phyloP scores from a whole-genome alignment of 2,113 vertebrate genomes.

The Engraulis encrasicolus region DNA sequence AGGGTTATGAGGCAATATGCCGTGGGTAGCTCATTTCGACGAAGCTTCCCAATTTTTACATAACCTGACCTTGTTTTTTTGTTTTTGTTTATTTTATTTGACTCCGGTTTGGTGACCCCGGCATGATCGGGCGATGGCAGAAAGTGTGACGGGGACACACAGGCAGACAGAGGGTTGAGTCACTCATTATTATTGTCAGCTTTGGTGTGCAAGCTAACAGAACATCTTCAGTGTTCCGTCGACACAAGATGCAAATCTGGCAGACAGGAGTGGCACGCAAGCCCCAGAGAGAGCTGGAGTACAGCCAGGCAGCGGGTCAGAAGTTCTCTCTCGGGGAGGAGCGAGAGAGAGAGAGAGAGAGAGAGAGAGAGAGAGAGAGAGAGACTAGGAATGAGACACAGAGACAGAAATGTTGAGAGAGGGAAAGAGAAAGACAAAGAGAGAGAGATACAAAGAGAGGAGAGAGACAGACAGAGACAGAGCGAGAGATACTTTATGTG shows the following conservation, averaged over 20 bases:
- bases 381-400: neutral
- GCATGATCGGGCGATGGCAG: neutral
- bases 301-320: neutral
- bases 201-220: neutral
- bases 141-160: neutral
- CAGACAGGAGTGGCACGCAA: constrained; percentile 71
- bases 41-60: too few relatives aligned
- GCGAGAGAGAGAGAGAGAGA: neutral
- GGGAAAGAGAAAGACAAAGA: neutral
- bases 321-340: constrained; percentile 1
- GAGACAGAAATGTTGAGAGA: constrained; percentile 1
- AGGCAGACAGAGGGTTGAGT: too few relatives aligned
- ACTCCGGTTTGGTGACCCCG: neutral
- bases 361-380: neutral
- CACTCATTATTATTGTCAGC: constrained; percentile 29
- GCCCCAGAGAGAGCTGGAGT: neutral
- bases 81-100: constrained; percentile 9
- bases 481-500: too few relatives aligned
- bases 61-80: neutral
- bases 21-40: too few relatives aligned
- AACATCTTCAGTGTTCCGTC: constrained; percentile 50
- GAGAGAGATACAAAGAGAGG: too few relatives aligned
- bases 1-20: too few relatives aligned
- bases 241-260: constrained; percentile 69
- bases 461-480: too few relatives aligned